Base-by-base conservation (phyloP, 2,888 invertebrate species). In the Tiliacea aurago region DNA sequence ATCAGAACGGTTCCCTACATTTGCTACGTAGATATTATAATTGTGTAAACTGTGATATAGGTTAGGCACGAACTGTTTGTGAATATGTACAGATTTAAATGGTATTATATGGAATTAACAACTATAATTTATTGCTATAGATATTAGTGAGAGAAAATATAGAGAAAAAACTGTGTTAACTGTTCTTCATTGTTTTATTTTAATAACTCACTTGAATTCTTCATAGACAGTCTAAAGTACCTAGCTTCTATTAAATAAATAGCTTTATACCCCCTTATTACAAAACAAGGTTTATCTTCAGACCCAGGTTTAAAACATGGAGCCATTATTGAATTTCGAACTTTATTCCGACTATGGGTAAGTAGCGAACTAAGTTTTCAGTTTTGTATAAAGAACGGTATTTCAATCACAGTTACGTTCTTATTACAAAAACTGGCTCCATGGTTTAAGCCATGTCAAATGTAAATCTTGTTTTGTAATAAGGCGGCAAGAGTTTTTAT, bases 61-160 rank as follows among this genome's bases (percentile, higher is more conserved):
- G 76, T 66, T 88, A 88, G 83, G 75, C 75, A 73, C 80, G 78
- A 78, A 86, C 81, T 86, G 81, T 82, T 76, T 83, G 87, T 88
- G 86, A 92, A 94, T 93, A 93, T 94, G 93, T 94, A 93, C 89
- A 93, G 86, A 78, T 80, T 66, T 88, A 84, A 83, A 86, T 63
- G 49, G 70, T 85, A 85, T 81, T 75, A 87, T 85, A 86, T 66
- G 41, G 20, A 84, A 89, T 88, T 88, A 89, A 90, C 84, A 78
- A 80, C 78, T 85, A 84, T 93, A 93, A 93, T 89, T 93, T 94
- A 94, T 93, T 93, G 83, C 89, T 89, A 83, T 90, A 91, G 90
- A 91, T 84, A 88, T 83, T 91, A 91, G 88, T 86, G 51, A 83
- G 92, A 89, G 86, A 88, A 90, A 93, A 91, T 89, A 92, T 90